Base-by-base conservation (phyloP, 1,140 invertebrate species). In the Galendromus occidentalis region DNA sequence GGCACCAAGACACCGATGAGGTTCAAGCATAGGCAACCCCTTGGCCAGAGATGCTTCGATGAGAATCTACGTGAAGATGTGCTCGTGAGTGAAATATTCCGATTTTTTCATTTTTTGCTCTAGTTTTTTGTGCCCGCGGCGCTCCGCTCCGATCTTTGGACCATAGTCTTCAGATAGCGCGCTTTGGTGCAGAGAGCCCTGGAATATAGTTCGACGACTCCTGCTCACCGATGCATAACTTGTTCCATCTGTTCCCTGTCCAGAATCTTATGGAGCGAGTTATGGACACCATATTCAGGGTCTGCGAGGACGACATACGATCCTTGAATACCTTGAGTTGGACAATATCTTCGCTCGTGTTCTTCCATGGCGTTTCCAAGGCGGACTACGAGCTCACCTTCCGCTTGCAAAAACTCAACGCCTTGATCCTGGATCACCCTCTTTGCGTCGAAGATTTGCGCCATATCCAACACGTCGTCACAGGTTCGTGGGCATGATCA, bases 281-380 rank as follows among this genome's bases (percentile, higher is more conserved):
- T 14, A 22, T 84, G n/a, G 74, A 78, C 42, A 75, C 78, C 47
- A 33, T 59, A 1, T 59, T 33, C 14, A 59, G 2, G 12, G 22
- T 59, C 22, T 76, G 77, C 65, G 83, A 85, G 73, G 86, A 88
- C 73, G 85, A 90, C 73, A 87, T 84, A 0, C 85, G 85, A 70
- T 82, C 84, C 67, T 77, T 87, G 28, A 78, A 79, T 67, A 73
- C 75, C 66, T 73, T 88, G 22, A 79, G 85, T 59, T 74, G 73
- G 81, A 82, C 85, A 66, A 84, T 81, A 76, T 77, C 80, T 63
- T 70, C 72, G 67, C 68, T 85, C 41, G 71, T 85, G 44, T 76
- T 83, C 64, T 81, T 80, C 68, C 77, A 79, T 71, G 76, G 78
- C 28, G 72, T 74, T n/a, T 66, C 72, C 28, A 75, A 76, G 45